Evolutionary conservation across 1,140 invertebrate species (phyloP).

Genomic region (Diprion similis): DNA sequence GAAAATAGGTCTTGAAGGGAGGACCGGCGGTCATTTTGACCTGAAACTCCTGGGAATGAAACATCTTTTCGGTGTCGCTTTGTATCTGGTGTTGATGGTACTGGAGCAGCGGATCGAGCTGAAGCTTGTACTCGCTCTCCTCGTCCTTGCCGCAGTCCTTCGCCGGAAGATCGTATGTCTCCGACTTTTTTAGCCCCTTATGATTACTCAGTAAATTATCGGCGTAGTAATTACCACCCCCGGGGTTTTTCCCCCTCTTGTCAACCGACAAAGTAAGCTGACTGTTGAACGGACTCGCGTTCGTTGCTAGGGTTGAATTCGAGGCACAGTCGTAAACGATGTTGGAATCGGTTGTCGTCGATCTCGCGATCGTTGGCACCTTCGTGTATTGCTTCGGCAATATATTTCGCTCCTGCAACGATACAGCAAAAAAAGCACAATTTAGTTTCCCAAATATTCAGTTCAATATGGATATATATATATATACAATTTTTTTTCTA

Average conservation of each 20-base stretch:
- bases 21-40: not conserved
- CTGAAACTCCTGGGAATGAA: constrained; percentile 3
- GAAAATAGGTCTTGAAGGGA: not conserved
- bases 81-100: constrained; percentile 24
- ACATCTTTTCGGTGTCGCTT: not conserved
- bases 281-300: constrained; percentile 62
- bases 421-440: not conserved
- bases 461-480: no score
- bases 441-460: no score
- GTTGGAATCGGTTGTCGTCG: constrained; percentile 61
- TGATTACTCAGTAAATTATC: constrained; percentile 53
- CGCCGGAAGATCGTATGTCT: constrained; percentile 47
- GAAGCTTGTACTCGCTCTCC: constrained; percentile 45
- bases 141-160: constrained; percentile 32
- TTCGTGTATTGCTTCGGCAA: constrained; percentile 52
- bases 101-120: constrained; percentile 45
- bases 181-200: constrained; percentile 37
- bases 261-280: constrained; percentile 48
- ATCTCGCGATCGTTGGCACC: constrained; percentile 43
- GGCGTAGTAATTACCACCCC: constrained; percentile 47
- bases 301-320: constrained; percentile 63
- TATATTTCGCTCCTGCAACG: constrained; percentile 45
- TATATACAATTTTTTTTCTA: no score
- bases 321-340: constrained; percentile 65
- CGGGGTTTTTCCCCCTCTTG: constrained; percentile 22